A percentile compares a stretch with the other conserved stretches of the same genome.
Conservation (phyloP, 2,113 vertebrate species). For the Rhabdornis inornatus region DNA sequence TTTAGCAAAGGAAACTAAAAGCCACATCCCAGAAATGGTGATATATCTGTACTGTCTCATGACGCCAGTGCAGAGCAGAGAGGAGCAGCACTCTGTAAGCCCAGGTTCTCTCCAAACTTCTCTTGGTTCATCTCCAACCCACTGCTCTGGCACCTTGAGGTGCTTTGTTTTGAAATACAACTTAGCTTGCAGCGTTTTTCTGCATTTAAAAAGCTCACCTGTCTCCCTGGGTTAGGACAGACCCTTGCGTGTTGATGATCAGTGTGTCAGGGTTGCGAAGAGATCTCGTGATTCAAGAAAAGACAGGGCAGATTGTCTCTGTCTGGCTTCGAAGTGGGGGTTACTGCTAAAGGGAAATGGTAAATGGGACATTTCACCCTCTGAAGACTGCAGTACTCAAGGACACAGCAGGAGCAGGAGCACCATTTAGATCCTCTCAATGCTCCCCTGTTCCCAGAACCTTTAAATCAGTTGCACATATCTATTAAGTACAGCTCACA, state of each 20-base stretch:
- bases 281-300: background rate
- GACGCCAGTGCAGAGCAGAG: background rate
- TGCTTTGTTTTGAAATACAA: background rate
- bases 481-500: constrained; percentile 46
- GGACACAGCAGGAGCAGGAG: background rate
- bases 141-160: background rate
- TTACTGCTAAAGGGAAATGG: background rate
- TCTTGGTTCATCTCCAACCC: background rate
- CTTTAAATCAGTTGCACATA: background rate
- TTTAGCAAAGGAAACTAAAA: background rate
- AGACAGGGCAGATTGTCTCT: background rate
- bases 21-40: background rate
- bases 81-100: background rate
- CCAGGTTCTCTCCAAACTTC: background rate
- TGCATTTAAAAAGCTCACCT: background rate
- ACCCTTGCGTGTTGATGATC: background rate
- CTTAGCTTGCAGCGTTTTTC: background rate
- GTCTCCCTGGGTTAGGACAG: background rate
- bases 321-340: background rate
- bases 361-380: background rate
- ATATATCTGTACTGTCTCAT: background rate
- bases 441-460: constrained; percentile 16
- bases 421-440: background rate
- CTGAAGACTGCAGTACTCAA: background rate
- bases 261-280: background rate